These are phyloP conservation scores for Crotalus helleri DNA, from an alignment of 2,113 vertebrate genomes.

Conservation along the genomic window DNA sequence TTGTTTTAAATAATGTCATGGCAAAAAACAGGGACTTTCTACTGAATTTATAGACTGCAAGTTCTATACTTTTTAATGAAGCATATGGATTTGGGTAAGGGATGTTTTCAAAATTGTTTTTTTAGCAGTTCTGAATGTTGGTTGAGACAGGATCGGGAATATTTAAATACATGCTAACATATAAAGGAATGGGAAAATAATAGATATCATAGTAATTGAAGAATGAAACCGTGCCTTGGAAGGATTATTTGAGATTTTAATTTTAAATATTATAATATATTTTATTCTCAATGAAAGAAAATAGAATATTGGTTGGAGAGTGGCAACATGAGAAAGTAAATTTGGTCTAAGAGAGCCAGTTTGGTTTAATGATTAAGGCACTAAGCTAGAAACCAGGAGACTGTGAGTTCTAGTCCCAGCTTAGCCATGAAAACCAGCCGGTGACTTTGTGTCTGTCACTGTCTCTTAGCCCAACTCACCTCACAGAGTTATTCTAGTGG, in stretches of 20 bases:
- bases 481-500: neutral
- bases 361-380: neutral
- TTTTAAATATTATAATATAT: neutral
- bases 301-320: neutral
- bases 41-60: neutral
- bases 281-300: neutral
- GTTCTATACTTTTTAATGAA: neutral
- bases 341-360: neutral
- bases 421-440: neutral
- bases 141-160: neutral
- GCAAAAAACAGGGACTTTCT: neutral
- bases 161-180: neutral
- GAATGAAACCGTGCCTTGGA: neutral
- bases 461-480: neutral
- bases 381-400: neutral
- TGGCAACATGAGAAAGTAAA: neutral
- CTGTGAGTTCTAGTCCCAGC: neutral
- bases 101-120: neutral
- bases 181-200: neutral
- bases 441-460: neutral
- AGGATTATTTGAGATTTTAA: neutral
- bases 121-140: neutral
- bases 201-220: neutral
- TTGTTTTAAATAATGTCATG: neutral
- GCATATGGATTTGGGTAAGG: neutral